A percentile compares a stretch with the other conserved stretches of the same genome.
phyloP scores from a whole-genome alignment of 2,888 invertebrate species.

The Luperina nickerlii region DNA sequence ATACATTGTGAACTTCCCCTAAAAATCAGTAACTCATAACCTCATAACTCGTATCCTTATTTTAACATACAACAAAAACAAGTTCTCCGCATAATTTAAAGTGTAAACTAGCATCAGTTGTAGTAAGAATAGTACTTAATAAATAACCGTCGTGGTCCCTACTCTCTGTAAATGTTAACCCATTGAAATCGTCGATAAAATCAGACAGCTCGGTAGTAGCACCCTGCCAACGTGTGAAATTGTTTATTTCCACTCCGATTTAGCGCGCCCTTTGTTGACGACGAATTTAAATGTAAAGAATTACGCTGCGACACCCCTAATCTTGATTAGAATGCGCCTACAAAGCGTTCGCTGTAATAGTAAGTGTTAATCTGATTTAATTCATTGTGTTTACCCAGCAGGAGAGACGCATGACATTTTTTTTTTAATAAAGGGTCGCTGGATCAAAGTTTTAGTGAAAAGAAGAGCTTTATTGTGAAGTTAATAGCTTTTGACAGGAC shows the following conservation, averaged over 20 bases:
- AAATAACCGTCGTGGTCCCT: conserved; percentile 62
- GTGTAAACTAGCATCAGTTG: conserved; percentile 25
- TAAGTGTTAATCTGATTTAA: conserved; percentile 90
- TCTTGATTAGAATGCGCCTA: conserved; percentile 86
- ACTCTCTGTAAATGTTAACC: conserved; percentile 67
- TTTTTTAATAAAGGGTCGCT: conserved; percentile 76
- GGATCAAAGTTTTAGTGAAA: conserved; percentile 65
- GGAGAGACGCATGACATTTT: conserved; percentile 81
- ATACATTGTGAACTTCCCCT: conserved; percentile 4
- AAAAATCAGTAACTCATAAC: conserved; percentile 5
- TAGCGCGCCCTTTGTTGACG: conserved; percentile 81
- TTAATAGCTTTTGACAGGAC: conserved; percentile 71
- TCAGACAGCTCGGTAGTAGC: conserved; percentile 69
- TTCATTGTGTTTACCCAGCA: conserved; percentile 86
- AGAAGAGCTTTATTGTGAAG: conserved; percentile 70
- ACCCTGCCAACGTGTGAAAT: conserved; percentile 82
- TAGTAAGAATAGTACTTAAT: conserved; percentile 63
- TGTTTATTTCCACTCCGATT: conserved; percentile 83
- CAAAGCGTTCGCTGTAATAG: conserved; percentile 82
- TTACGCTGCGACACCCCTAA: conserved; percentile 86
- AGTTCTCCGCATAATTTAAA: conserved; percentile 15
- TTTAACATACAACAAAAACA: conserved; percentile 29
- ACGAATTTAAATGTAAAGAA: conserved; percentile 85
- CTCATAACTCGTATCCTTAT: background rate
- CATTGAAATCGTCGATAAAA: conserved; percentile 78